Conservation (phyloP, 1,140 invertebrate species). For the Formica exsecta region DNA sequence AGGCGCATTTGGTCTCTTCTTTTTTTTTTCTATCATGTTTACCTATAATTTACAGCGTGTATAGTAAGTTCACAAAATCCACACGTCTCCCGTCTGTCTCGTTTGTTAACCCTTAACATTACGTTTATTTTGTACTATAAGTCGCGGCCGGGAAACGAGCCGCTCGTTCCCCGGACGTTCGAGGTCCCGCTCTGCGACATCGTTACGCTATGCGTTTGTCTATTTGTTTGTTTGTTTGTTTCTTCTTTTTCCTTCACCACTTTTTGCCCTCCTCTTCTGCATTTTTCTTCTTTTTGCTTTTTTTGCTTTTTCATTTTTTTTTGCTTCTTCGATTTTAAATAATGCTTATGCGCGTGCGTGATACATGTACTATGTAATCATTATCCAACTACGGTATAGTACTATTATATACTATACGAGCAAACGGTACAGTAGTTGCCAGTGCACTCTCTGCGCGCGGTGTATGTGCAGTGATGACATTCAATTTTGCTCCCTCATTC, state of each 20-base stretch:
- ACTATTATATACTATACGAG: slow-evolving; percentile 76
- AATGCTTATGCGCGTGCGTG: slow-evolving; percentile 72
- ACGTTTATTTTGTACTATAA: slow-evolving; percentile 86
- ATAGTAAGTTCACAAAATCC: slow-evolving; percentile 73
- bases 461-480: slow-evolving; percentile 70
- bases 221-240: slow-evolving; percentile 36
- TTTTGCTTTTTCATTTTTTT: slow-evolving; percentile 45
- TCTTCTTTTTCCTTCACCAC: slow-evolving; percentile 48
- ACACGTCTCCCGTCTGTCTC: slow-evolving; percentile 48
- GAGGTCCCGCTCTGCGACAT: slow-evolving; percentile 78
- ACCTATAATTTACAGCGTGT: slow-evolving; percentile 66
- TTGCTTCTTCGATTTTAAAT: slow-evolving; percentile 67
- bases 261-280: slow-evolving; percentile 15
- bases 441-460: slow-evolving; percentile 61
- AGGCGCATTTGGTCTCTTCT: slow-evolving; percentile 28
- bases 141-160: slow-evolving; percentile 74
- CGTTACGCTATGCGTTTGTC: slow-evolving; percentile 49
- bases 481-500: slow-evolving; percentile 42
- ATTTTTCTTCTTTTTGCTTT: slow-evolving; percentile 3
- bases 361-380: slow-evolving; percentile 76
- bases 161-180: slow-evolving; percentile 75
- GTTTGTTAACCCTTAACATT: slow-evolving; percentile 72
- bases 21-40: not conserved
- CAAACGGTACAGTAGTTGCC: slow-evolving; percentile 75
- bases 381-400: slow-evolving; percentile 76